Evolutionary conservation across 2,797 vertebrate species (phyloP).

Genomic region (Myotis planiceps): DNA sequence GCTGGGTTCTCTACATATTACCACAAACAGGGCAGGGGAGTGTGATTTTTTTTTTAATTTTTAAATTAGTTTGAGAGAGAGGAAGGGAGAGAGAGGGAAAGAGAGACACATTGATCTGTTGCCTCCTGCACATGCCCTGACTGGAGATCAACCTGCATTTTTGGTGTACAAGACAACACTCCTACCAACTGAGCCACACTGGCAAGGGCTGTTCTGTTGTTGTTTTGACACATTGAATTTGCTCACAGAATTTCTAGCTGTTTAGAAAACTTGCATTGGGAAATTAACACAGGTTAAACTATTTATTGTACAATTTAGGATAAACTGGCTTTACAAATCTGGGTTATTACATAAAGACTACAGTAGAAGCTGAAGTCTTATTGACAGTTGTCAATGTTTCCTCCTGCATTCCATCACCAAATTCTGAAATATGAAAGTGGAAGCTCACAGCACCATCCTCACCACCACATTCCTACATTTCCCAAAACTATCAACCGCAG

Average conservation of each 20-base stretch:
- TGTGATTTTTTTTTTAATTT: neutral
- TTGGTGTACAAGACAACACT: neutral
- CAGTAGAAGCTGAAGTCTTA: neutral
- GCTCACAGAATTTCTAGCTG: neutral
- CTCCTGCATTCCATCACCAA: neutral
- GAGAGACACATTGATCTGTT: neutral
- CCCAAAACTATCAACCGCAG: neutral
- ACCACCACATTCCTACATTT: neutral
- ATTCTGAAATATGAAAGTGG: neutral
- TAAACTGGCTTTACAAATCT: neutral
- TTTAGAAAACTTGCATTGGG: neutral
- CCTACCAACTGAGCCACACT: neutral
- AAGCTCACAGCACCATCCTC: neutral
- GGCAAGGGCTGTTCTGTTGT: neutral
- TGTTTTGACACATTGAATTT: neutral
- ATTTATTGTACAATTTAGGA: neutral
- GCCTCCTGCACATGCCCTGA: neutral
- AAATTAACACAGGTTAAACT: slow-evolving; percentile 1
- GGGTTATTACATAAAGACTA: neutral
- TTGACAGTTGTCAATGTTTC: neutral
- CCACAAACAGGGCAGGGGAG: neutral
- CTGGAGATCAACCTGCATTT: neutral
- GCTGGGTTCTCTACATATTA: neutral
- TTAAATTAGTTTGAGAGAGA: neutral
- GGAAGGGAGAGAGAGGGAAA: neutral